A percentile compares a stretch with the other conserved stretches of the same genome.
phyloP scores from a whole-genome alignment of 30 jellyfish, hydroid and myxozoan genomes.

The Euphysa ruthae region DNA sequence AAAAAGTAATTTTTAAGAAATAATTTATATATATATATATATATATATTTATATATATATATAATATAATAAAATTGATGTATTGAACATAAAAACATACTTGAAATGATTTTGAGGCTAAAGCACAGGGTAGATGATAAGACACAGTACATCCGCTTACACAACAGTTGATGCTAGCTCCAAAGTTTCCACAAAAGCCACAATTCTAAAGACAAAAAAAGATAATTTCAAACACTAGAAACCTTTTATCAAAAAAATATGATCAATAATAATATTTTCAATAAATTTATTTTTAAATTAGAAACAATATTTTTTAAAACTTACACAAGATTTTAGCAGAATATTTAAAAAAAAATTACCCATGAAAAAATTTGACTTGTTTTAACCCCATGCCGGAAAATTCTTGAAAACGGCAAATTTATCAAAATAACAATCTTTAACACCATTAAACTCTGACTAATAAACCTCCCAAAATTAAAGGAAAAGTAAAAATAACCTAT shows the following conservation, averaged over 20 bases:
- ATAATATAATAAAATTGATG: background rate
- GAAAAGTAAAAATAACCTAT: too few relatives aligned
- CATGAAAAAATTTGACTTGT: background rate
- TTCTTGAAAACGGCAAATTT: too few relatives aligned
- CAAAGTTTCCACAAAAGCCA: conserved; percentile 60
- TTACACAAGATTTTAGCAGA: background rate
- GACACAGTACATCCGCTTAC: conserved; percentile 43
- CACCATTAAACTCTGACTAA: too few relatives aligned
- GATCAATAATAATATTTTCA: background rate
- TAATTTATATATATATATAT: too few relatives aligned
- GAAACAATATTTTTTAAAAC: too few relatives aligned
- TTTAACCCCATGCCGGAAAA: too few relatives aligned
- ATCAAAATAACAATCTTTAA: too few relatives aligned
- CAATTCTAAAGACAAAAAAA: conserved; percentile 38
- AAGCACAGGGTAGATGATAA: conserved; percentile 88
- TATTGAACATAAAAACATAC: conserved; percentile 29
- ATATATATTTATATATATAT: background rate
- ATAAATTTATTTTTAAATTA: too few relatives aligned
- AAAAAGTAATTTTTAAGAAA: too few relatives aligned
- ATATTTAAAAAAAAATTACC: background rate
- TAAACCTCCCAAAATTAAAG: too few relatives aligned
- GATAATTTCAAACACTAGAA: background rate
- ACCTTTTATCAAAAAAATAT: background rate
- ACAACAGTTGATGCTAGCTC: conserved; percentile 79
- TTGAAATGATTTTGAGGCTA: conserved; percentile 43